Conservation (phyloP, 2,888 invertebrate genomes). For the Pediacus dermestoides region DNA sequence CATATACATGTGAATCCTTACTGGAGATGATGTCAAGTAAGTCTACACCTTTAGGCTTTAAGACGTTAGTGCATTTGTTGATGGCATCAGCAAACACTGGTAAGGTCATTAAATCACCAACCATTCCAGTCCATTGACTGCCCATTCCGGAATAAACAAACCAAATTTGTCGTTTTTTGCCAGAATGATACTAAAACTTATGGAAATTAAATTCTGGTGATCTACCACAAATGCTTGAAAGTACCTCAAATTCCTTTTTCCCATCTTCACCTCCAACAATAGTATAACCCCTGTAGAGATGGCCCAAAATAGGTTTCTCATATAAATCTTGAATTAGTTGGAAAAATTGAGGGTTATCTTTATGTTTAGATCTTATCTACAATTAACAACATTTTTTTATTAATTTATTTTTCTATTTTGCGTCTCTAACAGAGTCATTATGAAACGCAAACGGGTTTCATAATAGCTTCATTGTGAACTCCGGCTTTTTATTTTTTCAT, state of each 20-base stretch:
- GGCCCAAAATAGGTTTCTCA: slow-evolving; percentile 53
- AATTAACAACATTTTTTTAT: too few species aligned
- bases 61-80: slow-evolving; percentile 54
- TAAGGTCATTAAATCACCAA: slow-evolving; percentile 61
- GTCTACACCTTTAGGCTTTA: slow-evolving; percentile 60
- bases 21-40: slow-evolving; percentile 59
- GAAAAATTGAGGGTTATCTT: slow-evolving; percentile 53
- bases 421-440: too few species aligned
- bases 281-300: slow-evolving; percentile 62
- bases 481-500: too few species aligned
- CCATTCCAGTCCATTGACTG: slow-evolving; percentile 70
- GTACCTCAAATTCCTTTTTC: slow-evolving; percentile 44
- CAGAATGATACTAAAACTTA: slow-evolving; percentile 41
- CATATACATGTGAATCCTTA: slow-evolving; percentile 57
- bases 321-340: slow-evolving; percentile 52
- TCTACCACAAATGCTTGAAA: too few species aligned
- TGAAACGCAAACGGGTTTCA: too few species aligned
- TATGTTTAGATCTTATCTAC: slow-evolving; percentile 54
- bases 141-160: slow-evolving; percentile 75
- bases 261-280: slow-evolving; percentile 45
- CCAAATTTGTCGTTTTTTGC: slow-evolving; percentile 56
- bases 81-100: slow-evolving; percentile 66
- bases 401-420: too few species aligned
- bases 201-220: too few species aligned
- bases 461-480: too few species aligned